A percentile compares a stretch with the other conserved stretches of the same genome.
These are phyloP conservation scores for Microtus pennsylvanicus DNA, from an alignment of 2,113 vertebrate species.

Conservation along the genomic window DNA sequence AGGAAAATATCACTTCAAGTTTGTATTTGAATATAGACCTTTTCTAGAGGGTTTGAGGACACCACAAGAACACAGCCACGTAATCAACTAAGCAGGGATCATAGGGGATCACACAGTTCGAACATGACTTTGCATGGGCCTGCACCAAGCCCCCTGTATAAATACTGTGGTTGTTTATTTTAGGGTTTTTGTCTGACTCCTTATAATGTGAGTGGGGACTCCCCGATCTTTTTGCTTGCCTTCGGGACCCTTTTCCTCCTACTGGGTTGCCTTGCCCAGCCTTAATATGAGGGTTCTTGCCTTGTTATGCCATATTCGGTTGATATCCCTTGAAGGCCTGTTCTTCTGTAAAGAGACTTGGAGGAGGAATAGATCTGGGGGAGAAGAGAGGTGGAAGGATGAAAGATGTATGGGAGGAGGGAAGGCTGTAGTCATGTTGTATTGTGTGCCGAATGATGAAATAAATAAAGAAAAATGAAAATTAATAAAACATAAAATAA, in stretches of 20 bases:
- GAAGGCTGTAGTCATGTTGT: neutral
- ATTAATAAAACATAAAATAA: neutral
- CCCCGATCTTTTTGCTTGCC: neutral
- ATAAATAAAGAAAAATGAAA: neutral
- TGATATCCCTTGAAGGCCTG: neutral
- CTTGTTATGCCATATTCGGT: neutral
- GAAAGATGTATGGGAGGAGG: neutral
- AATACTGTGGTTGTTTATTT: neutral
- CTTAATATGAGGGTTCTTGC: neutral
- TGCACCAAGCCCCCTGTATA: neutral
- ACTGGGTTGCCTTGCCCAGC: neutral
- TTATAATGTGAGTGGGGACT: neutral
- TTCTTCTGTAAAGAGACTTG: neutral
- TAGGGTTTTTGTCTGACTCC: neutral
- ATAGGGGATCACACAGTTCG: neutral
- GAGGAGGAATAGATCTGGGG: neutral
- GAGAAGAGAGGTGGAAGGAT: neutral
- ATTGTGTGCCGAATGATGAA: neutral
- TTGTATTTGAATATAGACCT: neutral
- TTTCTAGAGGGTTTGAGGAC: neutral
- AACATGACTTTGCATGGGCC: neutral
- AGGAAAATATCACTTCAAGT: neutral
- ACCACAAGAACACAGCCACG: neutral
- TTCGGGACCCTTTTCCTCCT: neutral
- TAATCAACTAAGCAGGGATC: neutral